phyloP scores from a whole-genome alignment of 2,888 invertebrate species.

The Yponomeuta cagnagella region DNA sequence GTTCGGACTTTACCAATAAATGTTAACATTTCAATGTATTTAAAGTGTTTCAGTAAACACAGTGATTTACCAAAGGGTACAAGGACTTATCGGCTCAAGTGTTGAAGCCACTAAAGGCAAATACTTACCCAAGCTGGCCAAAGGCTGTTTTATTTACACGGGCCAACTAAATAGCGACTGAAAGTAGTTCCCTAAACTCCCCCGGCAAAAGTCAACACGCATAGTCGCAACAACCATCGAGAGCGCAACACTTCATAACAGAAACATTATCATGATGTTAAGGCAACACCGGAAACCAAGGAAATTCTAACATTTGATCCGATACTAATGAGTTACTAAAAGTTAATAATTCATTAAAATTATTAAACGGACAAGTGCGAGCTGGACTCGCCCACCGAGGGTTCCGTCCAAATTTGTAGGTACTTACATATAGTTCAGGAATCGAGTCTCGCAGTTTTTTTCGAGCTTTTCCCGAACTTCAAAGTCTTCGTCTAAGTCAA shows the following conservation, averaged over 20 bases:
- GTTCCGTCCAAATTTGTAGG: too few species aligned
- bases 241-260: conserved; percentile 35
- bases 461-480: too few species aligned
- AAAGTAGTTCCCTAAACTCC: conserved; percentile 24
- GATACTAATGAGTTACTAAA: too few species aligned
- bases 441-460: too few species aligned
- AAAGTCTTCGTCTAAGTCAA: too few species aligned
- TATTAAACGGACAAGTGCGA: too few species aligned
- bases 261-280: conserved; percentile 43
- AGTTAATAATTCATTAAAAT: too few species aligned
- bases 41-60: neutral
- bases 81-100: neutral
- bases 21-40: neutral
- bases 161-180: conserved; percentile 32
- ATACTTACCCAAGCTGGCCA: neutral
- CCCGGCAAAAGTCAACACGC: conserved; percentile 26
- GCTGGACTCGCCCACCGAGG: too few species aligned
- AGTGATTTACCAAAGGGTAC: neutral
- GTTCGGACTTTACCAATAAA: neutral
- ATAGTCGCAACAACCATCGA: conserved; percentile 30
- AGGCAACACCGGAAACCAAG: conserved; percentile 29
- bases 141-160: conserved; percentile 29
- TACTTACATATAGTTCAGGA: too few species aligned
- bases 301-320: too few species aligned
- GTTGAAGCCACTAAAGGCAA: conserved; percentile 3